A percentile compares a stretch with the other conserved stretches of the same genome.
Conservation (phyloP, 2,797 vertebrate genomes). For the Emydoidea blandingii region DNA sequence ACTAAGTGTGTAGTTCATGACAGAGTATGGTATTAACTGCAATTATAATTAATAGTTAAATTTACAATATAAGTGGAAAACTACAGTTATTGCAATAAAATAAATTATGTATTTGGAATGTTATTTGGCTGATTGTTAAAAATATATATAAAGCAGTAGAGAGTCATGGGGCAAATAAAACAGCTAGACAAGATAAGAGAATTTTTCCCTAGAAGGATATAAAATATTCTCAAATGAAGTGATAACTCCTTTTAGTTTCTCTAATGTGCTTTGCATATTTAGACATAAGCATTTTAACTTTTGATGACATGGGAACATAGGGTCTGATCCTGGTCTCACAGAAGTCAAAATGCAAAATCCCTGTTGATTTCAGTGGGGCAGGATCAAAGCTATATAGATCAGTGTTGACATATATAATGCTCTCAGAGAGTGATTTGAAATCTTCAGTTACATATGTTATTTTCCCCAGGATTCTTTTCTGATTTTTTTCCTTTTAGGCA, state of each 20-base stretch:
- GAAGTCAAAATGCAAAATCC: background rate
- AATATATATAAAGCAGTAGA: background rate
- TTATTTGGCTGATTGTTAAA: background rate
- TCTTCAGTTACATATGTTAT: background rate
- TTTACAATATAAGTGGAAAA: background rate
- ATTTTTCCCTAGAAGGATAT: background rate
- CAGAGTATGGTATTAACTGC: background rate
- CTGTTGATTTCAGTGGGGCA: background rate
- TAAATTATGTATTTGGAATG: background rate
- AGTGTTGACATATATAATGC: background rate
- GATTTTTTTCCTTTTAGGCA: background rate
- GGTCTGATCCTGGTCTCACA: background rate
- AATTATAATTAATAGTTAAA: background rate
- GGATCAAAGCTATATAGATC: background rate
- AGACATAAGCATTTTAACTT: background rate
- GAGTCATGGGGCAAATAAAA: background rate
- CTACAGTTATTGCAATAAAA: background rate
- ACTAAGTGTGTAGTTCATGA: background rate
- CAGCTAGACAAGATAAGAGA: background rate
- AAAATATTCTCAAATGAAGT: background rate
- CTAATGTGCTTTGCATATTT: background rate
- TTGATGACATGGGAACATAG: background rate
- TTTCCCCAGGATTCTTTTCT: background rate
- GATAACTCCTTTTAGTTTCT: background rate
- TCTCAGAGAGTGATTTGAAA: background rate